Evolutionary conservation across 1,140 invertebrate species (phyloP).

Genomic region (Atta texana): DNA sequence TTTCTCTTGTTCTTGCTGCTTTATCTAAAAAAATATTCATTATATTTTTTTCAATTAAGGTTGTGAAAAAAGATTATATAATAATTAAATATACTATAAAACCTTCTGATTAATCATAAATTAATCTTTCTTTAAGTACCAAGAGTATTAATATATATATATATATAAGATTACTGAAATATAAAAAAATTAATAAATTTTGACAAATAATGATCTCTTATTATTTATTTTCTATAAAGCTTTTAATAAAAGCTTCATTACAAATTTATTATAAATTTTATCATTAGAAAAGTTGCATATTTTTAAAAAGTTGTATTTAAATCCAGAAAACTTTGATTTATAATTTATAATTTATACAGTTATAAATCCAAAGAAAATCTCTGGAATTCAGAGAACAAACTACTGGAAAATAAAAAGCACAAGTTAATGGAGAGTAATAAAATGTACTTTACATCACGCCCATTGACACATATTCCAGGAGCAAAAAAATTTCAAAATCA

Average conservation of each 20-base stretch:
- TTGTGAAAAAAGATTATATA: not conserved
- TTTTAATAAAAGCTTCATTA: too few species aligned
- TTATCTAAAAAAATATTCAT: not conserved
- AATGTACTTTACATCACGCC: not conserved
- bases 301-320: too few species aligned
- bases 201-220: not conserved
- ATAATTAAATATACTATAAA: not conserved
- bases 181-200: not conserved
- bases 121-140: not conserved
- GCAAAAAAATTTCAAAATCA: not conserved
- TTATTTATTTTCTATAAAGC: not conserved
- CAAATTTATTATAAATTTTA: too few species aligned
- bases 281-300: too few species aligned
- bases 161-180: not conserved
- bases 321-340: not conserved
- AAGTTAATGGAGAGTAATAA: constrained; percentile 12
- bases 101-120: not conserved
- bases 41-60: not conserved
- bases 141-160: not conserved
- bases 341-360: not conserved
- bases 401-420: not conserved
- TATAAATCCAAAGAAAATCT: not conserved
- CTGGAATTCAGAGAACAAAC: not conserved
- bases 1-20: not conserved
- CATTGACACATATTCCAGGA: not conserved